A percentile compares a stretch with the other conserved stretches of the same genome.
Evolutionary conservation across 2,888 invertebrate genomes (phyloP).

Genomic region (Phyllotreta striolata): DNA sequence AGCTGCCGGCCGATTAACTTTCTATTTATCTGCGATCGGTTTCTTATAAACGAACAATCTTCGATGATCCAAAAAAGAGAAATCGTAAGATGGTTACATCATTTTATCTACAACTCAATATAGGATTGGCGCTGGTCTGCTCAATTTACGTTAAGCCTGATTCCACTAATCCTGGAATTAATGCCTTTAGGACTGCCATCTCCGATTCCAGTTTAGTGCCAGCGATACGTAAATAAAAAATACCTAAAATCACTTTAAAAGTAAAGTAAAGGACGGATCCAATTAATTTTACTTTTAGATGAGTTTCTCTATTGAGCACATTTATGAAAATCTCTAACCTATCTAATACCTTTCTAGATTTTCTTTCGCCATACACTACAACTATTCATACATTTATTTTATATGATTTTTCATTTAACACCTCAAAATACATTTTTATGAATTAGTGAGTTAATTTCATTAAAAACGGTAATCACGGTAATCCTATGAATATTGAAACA

Average conservation of each 20-base stretch:
- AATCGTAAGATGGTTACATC: constrained; percentile 23
- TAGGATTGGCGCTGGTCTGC: constrained; percentile 29
- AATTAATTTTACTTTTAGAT: too few relatives aligned
- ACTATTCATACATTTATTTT: too few relatives aligned
- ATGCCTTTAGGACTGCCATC: constrained; percentile 37
- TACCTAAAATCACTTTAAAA: not conserved
- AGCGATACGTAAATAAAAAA: constrained; percentile 6
- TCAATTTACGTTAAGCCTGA: constrained; percentile 33
- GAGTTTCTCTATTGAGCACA: too few relatives aligned
- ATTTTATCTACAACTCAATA: constrained; percentile 36
- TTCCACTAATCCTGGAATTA: constrained; percentile 45
- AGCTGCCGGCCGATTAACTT: too few relatives aligned
- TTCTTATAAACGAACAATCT: constrained; percentile 19
- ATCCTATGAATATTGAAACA: not conserved
- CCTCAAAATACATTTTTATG: too few relatives aligned
- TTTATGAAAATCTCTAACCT: too few relatives aligned
- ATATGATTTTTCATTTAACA: too few relatives aligned
- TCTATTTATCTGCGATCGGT: constrained; percentile 1
- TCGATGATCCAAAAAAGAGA: constrained; percentile 15
- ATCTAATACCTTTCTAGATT: too few relatives aligned
- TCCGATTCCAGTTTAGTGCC: constrained; percentile 1
- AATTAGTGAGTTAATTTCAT: not conserved
- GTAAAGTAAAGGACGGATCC: too few relatives aligned
- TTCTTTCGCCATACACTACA: too few relatives aligned
- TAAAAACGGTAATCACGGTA: not conserved